Evolutionary conservation across 1,140 invertebrate genomes (phyloP), one percentile per base, ranked within the genome.

Genomic region (Trachymyrmex septentrionalis): DNA sequence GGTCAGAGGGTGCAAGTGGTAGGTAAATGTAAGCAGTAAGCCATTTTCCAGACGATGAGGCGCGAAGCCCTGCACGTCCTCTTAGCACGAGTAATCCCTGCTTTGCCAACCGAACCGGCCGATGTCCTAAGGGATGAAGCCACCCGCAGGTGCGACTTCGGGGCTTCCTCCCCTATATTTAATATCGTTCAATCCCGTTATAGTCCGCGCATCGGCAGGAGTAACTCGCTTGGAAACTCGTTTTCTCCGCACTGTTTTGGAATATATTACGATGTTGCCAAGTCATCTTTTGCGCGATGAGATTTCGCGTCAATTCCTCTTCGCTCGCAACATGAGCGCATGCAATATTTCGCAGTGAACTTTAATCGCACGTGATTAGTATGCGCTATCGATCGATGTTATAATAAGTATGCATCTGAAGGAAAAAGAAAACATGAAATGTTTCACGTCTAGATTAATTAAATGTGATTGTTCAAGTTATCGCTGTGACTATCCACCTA

Each of bases 11-110:
- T 78, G 55, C 34, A 73, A 78, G 77, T 73, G 88, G 82, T 88
- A 90, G 85, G 94, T 93, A 93, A 94, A 93, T 94, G 93, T 94
- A 94, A 95, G 94, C 94, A 92, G 94, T 95, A 95, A 95, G 95
- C 95, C 93, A 95, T 95, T 95, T 95, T 95, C 95, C 95, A 95
- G 95, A 95, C 95, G 94, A 95, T 95, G 95, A 95, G 93, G 93
- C 95, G 94, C 94, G 95, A 95, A 95, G 95, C 95, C 95, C 94
- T 87, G 90, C 90, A 91, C 90, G 91, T 92, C 92, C 92, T 95
- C 93, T 94, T 94, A 94, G 92, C 92, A 88, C 75, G 88, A 90
- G 92, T 95, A 95, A 95, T 95, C 95, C 94, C 93, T 93, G 93
- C 93, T 91, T 94, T 92, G 92, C 93, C 90, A 94, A 92, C 91